phyloP scores from a whole-genome alignment of 1,140 invertebrate species.

The Magallana ariakensis region DNA sequence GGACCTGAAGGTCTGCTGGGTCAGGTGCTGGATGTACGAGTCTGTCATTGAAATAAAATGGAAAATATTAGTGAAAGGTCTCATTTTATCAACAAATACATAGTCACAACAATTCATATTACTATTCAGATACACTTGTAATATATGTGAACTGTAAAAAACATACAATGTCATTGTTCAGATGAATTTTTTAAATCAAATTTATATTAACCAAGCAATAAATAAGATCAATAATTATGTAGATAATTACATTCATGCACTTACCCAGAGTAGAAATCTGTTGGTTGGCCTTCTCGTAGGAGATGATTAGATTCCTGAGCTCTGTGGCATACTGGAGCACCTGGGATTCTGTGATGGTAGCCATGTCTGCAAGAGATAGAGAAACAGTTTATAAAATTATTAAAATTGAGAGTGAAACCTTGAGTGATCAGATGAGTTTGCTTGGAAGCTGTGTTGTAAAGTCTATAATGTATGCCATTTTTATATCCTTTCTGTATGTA shows the following conservation, averaged over 20 bases:
- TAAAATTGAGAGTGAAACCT: neutral
- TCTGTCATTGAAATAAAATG: neutral
- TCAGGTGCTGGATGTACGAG: neutral
- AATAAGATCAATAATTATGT: too few relatives aligned
- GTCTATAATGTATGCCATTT: neutral
- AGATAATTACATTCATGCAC: too few relatives aligned
- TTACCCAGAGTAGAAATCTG: neutral
- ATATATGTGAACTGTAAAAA: too few relatives aligned
- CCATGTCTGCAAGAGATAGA: neutral
- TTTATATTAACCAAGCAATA: too few relatives aligned
- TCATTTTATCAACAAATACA: too few relatives aligned
- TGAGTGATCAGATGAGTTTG: neutral
- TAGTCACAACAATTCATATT: too few relatives aligned
- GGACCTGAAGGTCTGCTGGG: conserved; percentile 3
- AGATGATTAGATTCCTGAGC: neutral
- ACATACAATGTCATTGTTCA: too few relatives aligned
- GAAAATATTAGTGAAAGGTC: too few relatives aligned
- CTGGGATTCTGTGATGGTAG: neutral
- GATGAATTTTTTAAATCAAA: too few relatives aligned
- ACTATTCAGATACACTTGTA: too few relatives aligned
- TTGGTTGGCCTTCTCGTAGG: neutral
- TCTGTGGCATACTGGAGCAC: conserved; percentile 5
- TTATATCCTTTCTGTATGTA: neutral
- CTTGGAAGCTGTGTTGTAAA: neutral
- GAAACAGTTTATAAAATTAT: neutral